Percentiles rank a stretch among this genome's conserved stretches.
These are phyloP conservation scores for Ennomos quercinarius DNA, from an alignment of 2,888 invertebrate genomes.

Conservation along the genomic window DNA sequence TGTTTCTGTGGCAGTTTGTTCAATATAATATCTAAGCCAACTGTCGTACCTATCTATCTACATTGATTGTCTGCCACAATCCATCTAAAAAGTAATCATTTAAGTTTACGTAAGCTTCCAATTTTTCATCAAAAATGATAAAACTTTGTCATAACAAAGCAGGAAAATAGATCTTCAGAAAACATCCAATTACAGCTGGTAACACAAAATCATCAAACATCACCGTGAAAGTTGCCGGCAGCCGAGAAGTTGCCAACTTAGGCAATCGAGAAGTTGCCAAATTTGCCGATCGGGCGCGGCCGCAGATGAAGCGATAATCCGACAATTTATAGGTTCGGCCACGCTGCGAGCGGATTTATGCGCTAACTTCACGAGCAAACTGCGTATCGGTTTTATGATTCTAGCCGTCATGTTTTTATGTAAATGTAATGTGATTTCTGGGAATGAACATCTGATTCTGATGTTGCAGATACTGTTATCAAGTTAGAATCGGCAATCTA, in stretches of 20 bases:
- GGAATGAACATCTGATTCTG: background rate
- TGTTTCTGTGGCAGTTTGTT: no score
- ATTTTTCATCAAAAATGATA: background rate
- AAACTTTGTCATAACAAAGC: conserved; percentile 4
- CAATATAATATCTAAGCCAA: no score
- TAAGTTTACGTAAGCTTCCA: no score
- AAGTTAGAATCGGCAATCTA: no score
- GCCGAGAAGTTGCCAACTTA: conserved; percentile 13
- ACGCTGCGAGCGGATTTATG: conserved; percentile 16
- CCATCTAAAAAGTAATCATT: no score
- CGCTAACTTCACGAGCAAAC: conserved; percentile 10
- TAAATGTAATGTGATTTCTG: background rate
- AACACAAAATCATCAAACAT: conserved; percentile 11
- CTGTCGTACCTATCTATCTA: no score
- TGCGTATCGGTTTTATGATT: conserved; percentile 16
- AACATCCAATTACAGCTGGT: conserved; percentile 5
- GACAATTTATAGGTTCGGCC: conserved; percentile 21
- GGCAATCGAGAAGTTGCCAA: conserved; percentile 16
- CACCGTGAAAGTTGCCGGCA: conserved; percentile 1
- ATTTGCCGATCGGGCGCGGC: conserved; percentile 14
- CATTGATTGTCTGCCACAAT: no score
- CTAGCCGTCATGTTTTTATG: conserved; percentile 3
- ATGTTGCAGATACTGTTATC: no score
- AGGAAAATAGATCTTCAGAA: conserved; percentile 1
- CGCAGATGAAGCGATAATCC: conserved; percentile 31